Base-by-base conservation (phyloP, 2,797 vertebrate genomes). In the Dendrocincla fuliginosa region DNA sequence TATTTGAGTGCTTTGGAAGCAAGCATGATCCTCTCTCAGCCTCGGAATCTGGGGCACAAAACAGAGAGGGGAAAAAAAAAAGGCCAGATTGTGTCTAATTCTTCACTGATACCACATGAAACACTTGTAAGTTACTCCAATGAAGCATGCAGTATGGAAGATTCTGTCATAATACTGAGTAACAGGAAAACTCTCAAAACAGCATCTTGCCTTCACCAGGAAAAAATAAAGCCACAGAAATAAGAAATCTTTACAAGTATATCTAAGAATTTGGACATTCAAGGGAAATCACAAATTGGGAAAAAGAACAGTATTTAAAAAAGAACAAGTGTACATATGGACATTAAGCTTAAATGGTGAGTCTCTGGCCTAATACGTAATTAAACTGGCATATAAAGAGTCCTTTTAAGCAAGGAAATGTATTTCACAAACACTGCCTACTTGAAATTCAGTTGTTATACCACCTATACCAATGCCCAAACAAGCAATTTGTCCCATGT, bases 21-120 rank as follows among this genome's bases (percentile, higher is more conserved):
- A 79, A 35, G 47, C 4, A 24, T 33, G 9, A 76, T 37, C 52
- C 56, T 80, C 39, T 71, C 37, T 69, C 50, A 74, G 63, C 63
- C 86, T 76, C 44, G 84, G 30, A 82, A 27, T 65, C 28, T 47
- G 89, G 93, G 74, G 59, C 50, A 79, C 11, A 69, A 20, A 84
- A 59, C 3, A 32, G 24, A 16, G 24, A 2, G 0, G 1, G 4
- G 9, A 2, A 2, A 5, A 5, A 27, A 19, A 47, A 46, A 55
- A 12, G 23, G 15, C 30, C n/a, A 53, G 3, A 11, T 83, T 65
- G 8, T 63, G 28, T 59, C 20, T 61, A 87, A 37, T 84, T 69
- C 39, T 88, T 49, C 41, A 84, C 23, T 39, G 41, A 52, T 56
- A 44, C 3, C 7, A 74, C 25, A 65, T 23, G 6, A 70, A 92